phyloP scores from a whole-genome alignment of 2,888 invertebrate species.

The Scaptomyza caliginosa region DNA sequence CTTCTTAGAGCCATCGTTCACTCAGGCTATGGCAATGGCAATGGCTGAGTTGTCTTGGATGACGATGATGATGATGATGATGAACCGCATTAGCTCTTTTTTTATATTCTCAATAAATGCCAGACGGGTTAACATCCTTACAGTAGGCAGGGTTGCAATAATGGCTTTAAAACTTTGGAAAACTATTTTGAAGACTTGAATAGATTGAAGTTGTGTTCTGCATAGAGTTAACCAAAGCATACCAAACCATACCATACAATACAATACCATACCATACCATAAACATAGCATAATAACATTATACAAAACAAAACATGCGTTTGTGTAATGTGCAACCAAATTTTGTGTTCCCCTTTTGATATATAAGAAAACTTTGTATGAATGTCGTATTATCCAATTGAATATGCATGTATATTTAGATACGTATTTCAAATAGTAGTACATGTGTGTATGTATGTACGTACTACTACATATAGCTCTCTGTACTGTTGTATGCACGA shows the following conservation, averaged over 20 bases:
- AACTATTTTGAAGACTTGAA: background rate
- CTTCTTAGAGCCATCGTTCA: constrained; percentile 45
- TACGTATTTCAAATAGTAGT: constrained; percentile 20
- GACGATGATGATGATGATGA: constrained; percentile 13
- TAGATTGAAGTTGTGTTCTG: constrained; percentile 8
- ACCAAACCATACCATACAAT: background rate
- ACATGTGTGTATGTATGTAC: constrained; percentile 22
- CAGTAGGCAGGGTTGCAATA: constrained; percentile 1
- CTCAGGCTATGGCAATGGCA: constrained; percentile 40
- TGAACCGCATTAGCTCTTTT: constrained; percentile 15
- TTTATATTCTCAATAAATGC: constrained; percentile 13
- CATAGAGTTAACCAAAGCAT: background rate
- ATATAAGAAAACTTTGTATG: constrained; percentile 7
- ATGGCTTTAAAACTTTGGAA: constrained; percentile 4
- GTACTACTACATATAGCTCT: background rate
- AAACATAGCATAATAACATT: background rate
- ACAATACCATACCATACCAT: background rate
- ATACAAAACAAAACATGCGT: background rate
- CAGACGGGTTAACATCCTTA: constrained; percentile 2
- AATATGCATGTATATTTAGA: constrained; percentile 28
- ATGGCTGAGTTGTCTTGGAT: constrained; percentile 25
- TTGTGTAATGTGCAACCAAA: constrained; percentile 11
- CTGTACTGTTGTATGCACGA: constrained; percentile 18
- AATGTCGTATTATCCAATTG: constrained; percentile 15
- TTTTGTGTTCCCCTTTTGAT: constrained; percentile 1